Percentiles rank a stretch among this genome's conserved stretches.
These are phyloP conservation scores for Acronicta alni DNA, from an alignment of 2,888 invertebrate species.

Conservation along the genomic window DNA sequence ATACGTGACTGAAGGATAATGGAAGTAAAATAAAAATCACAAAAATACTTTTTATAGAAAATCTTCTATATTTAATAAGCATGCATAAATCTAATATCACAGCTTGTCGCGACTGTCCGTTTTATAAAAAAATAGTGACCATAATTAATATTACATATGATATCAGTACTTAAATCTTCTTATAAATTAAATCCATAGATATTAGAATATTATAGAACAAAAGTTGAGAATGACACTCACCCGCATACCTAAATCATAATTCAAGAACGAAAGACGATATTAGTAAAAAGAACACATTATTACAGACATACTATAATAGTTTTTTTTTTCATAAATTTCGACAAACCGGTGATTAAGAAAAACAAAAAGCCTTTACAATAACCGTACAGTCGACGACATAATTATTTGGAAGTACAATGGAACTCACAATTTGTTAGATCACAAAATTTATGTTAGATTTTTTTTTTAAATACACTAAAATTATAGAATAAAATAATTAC, in stretches of 20 bases:
- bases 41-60: constrained; percentile 16
- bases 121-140: constrained; percentile 3
- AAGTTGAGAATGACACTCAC: too few species aligned
- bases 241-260: too few species aligned
- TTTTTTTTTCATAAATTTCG: not conserved
- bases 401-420: constrained; percentile 13
- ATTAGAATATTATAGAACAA: too few species aligned
- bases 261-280: too few species aligned
- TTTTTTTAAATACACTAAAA: too few species aligned
- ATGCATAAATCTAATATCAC: constrained; percentile 81
- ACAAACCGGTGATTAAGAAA: constrained; percentile 10
- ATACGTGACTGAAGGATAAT: too few species aligned
- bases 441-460: not conserved
- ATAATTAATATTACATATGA: not conserved
- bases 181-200: not conserved
- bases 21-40: constrained; percentile 25
- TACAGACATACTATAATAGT: not conserved
- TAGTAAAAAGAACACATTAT: too few species aligned
- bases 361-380: constrained; percentile 2
- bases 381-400: constrained; percentile 25
- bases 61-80: constrained; percentile 38
- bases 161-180: not conserved
- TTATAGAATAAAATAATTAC: too few species aligned
- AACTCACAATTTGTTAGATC: constrained; percentile 8
- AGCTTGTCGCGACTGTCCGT: constrained; percentile 68